phyloP scores from a whole-genome alignment of 2,888 invertebrate genomes.

The Diaprepes abbreviatus region DNA sequence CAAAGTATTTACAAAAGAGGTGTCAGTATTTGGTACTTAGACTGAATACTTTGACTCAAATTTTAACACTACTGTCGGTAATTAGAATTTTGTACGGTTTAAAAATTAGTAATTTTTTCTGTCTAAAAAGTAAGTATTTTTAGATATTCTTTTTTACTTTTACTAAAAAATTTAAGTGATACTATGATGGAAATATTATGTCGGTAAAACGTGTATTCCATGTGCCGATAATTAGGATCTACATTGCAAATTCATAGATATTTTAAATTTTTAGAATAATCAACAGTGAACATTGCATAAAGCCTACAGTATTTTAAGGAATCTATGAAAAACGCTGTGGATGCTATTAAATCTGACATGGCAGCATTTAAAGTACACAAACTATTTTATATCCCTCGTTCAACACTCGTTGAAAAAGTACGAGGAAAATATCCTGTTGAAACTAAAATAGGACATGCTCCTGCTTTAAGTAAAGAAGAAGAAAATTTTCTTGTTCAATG shows the following conservation, averaged over 20 bases:
- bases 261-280: no score
- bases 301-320: neutral
- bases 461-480: neutral
- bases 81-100: neutral
- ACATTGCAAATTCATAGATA: no score
- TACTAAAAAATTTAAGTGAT: neutral
- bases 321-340: neutral
- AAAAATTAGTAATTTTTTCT: no score
- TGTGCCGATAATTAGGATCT: no score
- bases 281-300: neutral
- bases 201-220: neutral
- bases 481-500: neutral
- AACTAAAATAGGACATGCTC: neutral
- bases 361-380: neutral
- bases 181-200: no score
- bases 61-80: neutral
- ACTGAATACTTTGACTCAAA: no score
- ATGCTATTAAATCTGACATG: neutral
- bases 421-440: slow-evolving; percentile 5
- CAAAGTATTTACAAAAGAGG: no score
- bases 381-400: neutral
- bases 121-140: no score
- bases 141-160: no score
- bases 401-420: neutral
- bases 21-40: no score